Conservation (phyloP, 92 coral and sea anemone genomes). For the Micromussa lordhowensis region DNA sequence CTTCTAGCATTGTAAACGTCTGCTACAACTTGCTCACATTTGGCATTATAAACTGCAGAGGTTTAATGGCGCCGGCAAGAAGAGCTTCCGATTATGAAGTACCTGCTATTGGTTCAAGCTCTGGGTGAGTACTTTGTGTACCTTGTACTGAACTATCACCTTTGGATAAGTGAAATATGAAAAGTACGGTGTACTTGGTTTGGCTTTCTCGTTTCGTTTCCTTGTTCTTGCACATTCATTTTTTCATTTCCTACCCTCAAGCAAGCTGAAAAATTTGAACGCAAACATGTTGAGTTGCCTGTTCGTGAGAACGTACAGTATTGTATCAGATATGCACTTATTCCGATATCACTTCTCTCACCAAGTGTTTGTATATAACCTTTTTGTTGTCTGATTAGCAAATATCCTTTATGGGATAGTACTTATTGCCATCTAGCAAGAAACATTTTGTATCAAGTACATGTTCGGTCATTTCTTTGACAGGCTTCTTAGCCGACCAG, state of each 20-base stretch:
- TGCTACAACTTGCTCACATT: neutral
- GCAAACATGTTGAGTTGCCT: neutral
- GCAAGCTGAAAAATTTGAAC: no score
- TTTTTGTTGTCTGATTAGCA: neutral
- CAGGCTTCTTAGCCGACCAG: conserved; percentile 87
- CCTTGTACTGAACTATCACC: neutral
- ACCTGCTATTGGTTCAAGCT: conserved; percentile 57
- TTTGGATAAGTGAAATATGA: neutral
- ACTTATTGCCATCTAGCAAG: neutral
- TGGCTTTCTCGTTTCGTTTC: neutral
- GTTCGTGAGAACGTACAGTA: neutral
- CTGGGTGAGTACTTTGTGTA: conserved; percentile 61
- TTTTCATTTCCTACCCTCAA: neutral
- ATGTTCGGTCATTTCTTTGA: neutral
- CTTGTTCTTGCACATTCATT: neutral
- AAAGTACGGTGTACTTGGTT: neutral
- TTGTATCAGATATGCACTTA: neutral
- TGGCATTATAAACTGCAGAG: conserved; percentile 43
- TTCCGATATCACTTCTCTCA: neutral
- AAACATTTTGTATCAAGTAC: neutral
- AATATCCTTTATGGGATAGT: neutral
- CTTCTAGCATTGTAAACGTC: no score
- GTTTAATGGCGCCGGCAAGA: conserved; percentile 90
- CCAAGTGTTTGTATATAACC: neutral
- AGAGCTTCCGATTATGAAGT: conserved; percentile 73